Conservation (phyloP, 2,113 vertebrate genomes). For the Melanostigma gelatinosum region DNA sequence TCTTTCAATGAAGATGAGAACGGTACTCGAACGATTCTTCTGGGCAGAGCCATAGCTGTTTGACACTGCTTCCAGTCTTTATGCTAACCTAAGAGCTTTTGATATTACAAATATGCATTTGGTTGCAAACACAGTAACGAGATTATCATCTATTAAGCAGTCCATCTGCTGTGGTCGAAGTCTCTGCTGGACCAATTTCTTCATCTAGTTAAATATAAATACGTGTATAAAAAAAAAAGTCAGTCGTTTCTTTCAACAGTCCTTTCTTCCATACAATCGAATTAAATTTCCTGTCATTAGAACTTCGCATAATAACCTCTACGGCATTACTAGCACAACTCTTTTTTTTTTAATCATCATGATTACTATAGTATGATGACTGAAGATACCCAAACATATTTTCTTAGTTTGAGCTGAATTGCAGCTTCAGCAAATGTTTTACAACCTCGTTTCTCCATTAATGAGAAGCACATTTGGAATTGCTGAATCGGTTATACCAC, state of each 20-base stretch:
- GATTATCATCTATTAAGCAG: background rate
- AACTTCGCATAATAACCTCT: background rate
- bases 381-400: background rate
- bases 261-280: background rate
- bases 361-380: slow-evolving; percentile 4
- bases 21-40: background rate
- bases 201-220: too few relatives aligned
- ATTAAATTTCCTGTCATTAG: slow-evolving; percentile 6
- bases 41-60: background rate
- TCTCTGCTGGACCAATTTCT: background rate
- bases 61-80: too few relatives aligned
- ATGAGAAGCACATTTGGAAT: slow-evolving; percentile 15
- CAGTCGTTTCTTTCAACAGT: background rate
- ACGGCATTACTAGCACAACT: background rate
- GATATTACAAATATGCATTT: background rate
- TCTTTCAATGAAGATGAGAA: background rate
- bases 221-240: background rate
- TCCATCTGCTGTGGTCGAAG: background rate
- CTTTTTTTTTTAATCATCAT: background rate
- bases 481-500: slow-evolving; percentile 12
- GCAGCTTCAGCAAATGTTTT: slow-evolving; percentile 29
- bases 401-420: slow-evolving; percentile 28
- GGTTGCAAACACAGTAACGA: background rate
- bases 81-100: too few relatives aligned
- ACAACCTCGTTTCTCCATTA: slow-evolving; percentile 5